Percentiles rank a stretch among this genome's conserved stretches.
Conservation (phyloP, 2,113 vertebrate genomes). For the Ophthalmolycus amberensis region DNA sequence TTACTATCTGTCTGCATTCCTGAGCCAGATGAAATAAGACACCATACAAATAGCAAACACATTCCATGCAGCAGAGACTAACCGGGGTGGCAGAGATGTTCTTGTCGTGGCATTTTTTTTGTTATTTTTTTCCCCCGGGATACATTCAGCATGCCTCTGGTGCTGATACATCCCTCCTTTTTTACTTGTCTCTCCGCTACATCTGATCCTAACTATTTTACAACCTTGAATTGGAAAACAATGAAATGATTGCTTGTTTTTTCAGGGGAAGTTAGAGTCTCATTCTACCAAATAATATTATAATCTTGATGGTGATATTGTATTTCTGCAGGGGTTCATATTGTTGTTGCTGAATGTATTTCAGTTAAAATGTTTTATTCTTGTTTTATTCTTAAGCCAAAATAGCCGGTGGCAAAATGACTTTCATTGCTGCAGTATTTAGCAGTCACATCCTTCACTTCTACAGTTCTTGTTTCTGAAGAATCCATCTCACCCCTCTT, state of each 20-base stretch:
- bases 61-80: slow-evolving; percentile 19
- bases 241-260: background rate
- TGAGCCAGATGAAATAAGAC: slow-evolving; percentile 42
- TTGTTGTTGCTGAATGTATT: background rate
- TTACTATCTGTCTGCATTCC: slow-evolving; percentile 72
- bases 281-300: background rate
- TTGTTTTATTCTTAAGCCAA: background rate
- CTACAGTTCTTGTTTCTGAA: background rate
- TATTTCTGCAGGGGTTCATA: slow-evolving; percentile 4
- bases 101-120: slow-evolving; percentile 31
- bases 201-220: background rate
- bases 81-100: slow-evolving; percentile 24
- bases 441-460: background rate
- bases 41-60: slow-evolving; percentile 53
- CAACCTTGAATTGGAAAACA: background rate
- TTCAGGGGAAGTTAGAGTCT: background rate
- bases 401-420: background rate
- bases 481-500: background rate
- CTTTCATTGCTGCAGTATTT: background rate
- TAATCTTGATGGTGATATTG: background rate
- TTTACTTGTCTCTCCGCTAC: background rate
- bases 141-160: slow-evolving; percentile 10
- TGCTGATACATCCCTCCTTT: background rate
- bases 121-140: background rate
- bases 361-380: background rate